phyloP scores from a whole-genome alignment of 1,140 invertebrate species.

The Diploscapter pachys region DNA sequence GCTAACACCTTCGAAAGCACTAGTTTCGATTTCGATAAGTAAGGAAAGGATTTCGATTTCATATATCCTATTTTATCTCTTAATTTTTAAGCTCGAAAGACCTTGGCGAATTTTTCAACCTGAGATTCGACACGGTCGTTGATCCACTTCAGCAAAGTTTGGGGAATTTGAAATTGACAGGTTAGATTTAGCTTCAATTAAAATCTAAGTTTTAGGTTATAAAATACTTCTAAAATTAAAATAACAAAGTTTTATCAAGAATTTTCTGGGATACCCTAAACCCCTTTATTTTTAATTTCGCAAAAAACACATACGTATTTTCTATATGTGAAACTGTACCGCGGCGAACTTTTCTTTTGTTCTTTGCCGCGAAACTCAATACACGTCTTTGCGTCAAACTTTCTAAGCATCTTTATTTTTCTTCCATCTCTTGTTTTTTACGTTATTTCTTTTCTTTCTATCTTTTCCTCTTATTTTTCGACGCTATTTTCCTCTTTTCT shows the following conservation, averaged over 20 bases:
- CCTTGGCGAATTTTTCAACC: constrained; percentile 29
- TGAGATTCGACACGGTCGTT: constrained; percentile 22
- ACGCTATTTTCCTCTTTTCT: not conserved
- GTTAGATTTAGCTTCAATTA: constrained; percentile 3
- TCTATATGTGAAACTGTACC: too few species aligned
- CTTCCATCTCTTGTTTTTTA: too few species aligned
- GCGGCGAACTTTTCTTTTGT: not conserved
- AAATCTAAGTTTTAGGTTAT: too few species aligned
- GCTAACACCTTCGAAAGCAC: constrained; percentile 28
- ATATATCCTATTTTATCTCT: not conserved
- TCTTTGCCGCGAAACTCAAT: not conserved
- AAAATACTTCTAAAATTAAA: too few species aligned
- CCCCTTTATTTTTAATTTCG: too few species aligned
- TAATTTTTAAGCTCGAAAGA: constrained; percentile 9
- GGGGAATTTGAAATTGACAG: constrained; percentile 28
- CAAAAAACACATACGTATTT: too few species aligned
- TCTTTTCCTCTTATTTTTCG: constrained; percentile 32
- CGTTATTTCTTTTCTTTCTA: not conserved
- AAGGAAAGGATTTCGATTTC: not conserved
- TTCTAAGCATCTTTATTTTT: too few species aligned
- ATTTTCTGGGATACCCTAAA: too few species aligned
- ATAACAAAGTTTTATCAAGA: too few species aligned
- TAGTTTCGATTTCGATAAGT: constrained; percentile 30
- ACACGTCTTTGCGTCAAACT: not conserved
- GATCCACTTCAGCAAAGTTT: constrained; percentile 32